These are phyloP conservation scores for Bryconaethiops microstoma DNA, from an alignment of 2,797 vertebrate species.

Conservation along the genomic window DNA sequence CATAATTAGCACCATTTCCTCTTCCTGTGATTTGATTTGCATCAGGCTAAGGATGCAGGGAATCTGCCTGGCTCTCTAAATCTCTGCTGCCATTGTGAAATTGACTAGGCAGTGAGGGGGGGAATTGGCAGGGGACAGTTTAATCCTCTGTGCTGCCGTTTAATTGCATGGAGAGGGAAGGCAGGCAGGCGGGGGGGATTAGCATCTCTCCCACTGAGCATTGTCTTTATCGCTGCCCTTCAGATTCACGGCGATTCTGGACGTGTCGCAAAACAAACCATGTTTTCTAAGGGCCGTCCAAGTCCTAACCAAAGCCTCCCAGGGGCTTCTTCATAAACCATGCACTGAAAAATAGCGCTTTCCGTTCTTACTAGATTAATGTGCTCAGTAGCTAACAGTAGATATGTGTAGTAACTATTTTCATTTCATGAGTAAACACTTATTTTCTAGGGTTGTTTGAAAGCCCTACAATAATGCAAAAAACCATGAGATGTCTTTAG, in stretches of 20 bases:
- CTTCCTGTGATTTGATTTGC: slow-evolving; percentile 55
- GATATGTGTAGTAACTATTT: neutral
- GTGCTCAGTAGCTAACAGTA: neutral
- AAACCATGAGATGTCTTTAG: too few relatives aligned
- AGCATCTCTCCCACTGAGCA: slow-evolving; percentile 39
- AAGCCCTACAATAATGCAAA: too few relatives aligned
- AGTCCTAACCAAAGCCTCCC: neutral
- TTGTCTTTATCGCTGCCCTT: slow-evolving; percentile 51
- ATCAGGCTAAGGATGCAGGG: slow-evolving; percentile 41
- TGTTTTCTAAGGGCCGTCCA: slow-evolving; percentile 33
- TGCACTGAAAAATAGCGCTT: neutral
- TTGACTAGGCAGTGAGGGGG: slow-evolving; percentile 50
- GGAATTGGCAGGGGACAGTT: slow-evolving; percentile 52
- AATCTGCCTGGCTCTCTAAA: slow-evolving; percentile 47
- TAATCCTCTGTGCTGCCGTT: slow-evolving; percentile 57
- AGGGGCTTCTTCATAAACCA: neutral
- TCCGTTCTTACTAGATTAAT: neutral
- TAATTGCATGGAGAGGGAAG: slow-evolving; percentile 53
- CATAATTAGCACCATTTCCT: slow-evolving; percentile 52
- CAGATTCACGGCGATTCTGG: slow-evolving; percentile 39
- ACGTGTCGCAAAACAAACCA: slow-evolving; percentile 23
- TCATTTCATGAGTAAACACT: neutral
- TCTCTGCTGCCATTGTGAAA: slow-evolving; percentile 49
- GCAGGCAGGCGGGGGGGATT: slow-evolving; percentile 49
- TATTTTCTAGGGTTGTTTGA: too few relatives aligned